A percentile compares a stretch with the other conserved stretches of the same genome.
These are phyloP conservation scores for Podiceps cristatus DNA, from an alignment of 2,113 vertebrate genomes.

Conservation along the genomic window DNA sequence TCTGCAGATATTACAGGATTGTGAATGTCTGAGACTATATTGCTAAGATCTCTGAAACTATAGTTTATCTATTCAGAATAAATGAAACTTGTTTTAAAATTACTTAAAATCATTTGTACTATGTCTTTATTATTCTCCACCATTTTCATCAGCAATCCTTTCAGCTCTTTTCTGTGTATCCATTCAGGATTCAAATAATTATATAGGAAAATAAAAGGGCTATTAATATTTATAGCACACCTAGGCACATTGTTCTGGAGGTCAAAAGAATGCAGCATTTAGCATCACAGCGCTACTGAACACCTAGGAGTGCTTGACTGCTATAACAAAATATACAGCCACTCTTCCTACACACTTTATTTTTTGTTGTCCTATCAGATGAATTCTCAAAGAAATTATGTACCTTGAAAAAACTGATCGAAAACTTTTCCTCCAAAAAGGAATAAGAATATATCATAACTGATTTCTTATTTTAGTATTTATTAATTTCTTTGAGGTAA, in stretches of 20 bases:
- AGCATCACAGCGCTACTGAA: neutral
- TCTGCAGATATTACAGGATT: neutral
- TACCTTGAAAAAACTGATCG: neutral
- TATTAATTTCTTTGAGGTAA: neutral
- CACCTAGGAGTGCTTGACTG: neutral
- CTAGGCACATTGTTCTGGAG: neutral
- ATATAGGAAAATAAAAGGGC: neutral
- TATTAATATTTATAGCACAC: slow-evolving; percentile 19
- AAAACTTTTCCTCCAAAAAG: neutral
- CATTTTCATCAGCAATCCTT: neutral
- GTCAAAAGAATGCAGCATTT: neutral
- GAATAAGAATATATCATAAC: neutral
- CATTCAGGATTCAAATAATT: neutral
- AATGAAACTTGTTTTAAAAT: neutral
- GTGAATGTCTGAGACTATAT: neutral
- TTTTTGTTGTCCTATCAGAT: neutral
- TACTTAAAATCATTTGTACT: neutral
- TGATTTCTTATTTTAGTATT: neutral
- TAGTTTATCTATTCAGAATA: neutral
- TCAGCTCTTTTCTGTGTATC: neutral
- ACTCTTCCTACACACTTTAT: neutral
- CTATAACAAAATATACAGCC: neutral
- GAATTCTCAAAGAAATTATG: neutral
- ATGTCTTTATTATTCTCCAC: neutral
- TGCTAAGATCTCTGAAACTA: neutral